Base-by-base conservation (phyloP, 2,113 vertebrate genomes). In the Genyomyrus donnyi region DNA sequence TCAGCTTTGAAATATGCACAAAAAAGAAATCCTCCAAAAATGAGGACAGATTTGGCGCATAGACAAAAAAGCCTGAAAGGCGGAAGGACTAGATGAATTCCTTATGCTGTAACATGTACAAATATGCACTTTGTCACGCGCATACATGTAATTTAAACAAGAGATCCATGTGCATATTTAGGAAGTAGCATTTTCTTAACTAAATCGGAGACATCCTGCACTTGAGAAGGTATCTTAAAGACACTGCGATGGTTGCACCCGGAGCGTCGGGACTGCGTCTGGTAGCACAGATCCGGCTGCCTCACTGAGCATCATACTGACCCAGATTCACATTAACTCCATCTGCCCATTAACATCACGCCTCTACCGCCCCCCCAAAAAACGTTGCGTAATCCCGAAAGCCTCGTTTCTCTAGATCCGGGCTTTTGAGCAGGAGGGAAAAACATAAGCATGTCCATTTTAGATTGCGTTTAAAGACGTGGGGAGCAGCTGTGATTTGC, bases 291-390 rank as follows among this genome's bases (percentile, higher is more conserved):
- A 52, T 70, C 62, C 62, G 62, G 62, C n/a, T 70, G 62, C 62
- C n/a, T 27, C 62, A 66, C 62, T 31, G 62, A 92, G 91, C 92
- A 91, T 90, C 48, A 48, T 88, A 85, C 89, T 92, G 92, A 92
- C 91, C 93, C 89, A 91, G 58, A 93, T 93, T 92, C 53, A 87
- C 56, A 46, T 87, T 89, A 84, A 84, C 86, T 90, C 90, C 88
- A 74, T 89, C 85, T 77, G 39, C 84, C 74, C 46, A 87, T 77
- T 17, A 90, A 88, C 91, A 91, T 70, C 77, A 56, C 89, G 48
- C 66, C 48, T 58, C 24, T 58, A 24, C 7, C 3, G 1, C 27
- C 15, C 50, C 24, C 89, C 42, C 2, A 83, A 39, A 84, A 46
- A 87, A 91, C 24, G 39, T 92, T 92, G 89, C 92, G 39, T 93